Evolutionary conservation across 2,888 invertebrate genomes (phyloP), one percentile per base, ranked within the genome.

Genomic region (Graphium colonna): DNA sequence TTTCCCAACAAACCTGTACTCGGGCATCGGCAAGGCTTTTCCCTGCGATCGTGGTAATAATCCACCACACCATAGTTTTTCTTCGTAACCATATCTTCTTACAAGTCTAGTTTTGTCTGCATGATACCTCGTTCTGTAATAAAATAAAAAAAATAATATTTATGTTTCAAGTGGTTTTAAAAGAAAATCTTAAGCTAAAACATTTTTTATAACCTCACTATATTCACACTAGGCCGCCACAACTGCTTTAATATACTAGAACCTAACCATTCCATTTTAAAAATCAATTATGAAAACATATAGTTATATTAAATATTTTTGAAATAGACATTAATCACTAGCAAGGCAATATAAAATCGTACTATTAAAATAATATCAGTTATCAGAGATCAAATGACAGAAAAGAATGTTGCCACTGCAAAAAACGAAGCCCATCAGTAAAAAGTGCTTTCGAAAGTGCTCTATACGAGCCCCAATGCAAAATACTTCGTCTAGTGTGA

Each of bases 71-170:
- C 93, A 86, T 42, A 96, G 81, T 58, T 82, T 85, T 42, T 96
- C 95, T 58, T 92, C 73, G 65, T 94, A 95, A 1, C 96, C 96
- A 72, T 93, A 91, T 63, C 95, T 90, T 51, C 93, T 90, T 2
- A 94, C 68, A 9, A 93, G 65, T 1, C 93, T 93, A 1, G 93
- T 63, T 83, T 92, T 92, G 55, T 92, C 92, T 51, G 92, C 90
- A 82, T 94, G 90, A 76, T 94, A 93, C 60, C 94, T 71, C 17
- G 84, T 82, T 58, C 90, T 90, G 77, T 53, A 51, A 39, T 55
- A 58, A 47, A 31, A 12, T 44, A 28, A 13, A 42, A 12, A 41
- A n/a, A n/a, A n/a, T n/a, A n/a, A n/a, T n/a, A n/a, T n/a, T n/a
- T n/a, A 13, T 15, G 12, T 52, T 21, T 18, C n/a, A 41, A 41